These are phyloP conservation scores for Girardinichthys multiradiatus DNA, from an alignment of 2,113 vertebrate species.

Conservation along the genomic window DNA sequence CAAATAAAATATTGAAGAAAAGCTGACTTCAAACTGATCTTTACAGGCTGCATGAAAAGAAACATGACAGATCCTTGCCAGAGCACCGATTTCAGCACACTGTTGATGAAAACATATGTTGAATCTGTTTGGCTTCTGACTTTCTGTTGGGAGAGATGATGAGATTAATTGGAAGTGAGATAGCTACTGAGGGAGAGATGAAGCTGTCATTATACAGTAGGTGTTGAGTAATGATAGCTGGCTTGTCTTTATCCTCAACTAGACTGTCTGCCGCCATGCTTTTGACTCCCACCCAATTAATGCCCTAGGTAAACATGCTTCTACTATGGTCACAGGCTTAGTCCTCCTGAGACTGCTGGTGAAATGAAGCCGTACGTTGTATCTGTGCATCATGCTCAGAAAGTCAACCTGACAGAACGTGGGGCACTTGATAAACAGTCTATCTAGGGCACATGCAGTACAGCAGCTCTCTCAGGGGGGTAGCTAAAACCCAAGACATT, in stretches of 20 bases:
- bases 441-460: conserved; percentile 81
- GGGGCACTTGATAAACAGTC: conserved; percentile 82
- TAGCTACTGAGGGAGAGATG: conserved; percentile 74
- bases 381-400: conserved; percentile 77
- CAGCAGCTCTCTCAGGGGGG: conserved; percentile 72
- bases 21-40: conserved; percentile 11
- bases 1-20: not conserved
- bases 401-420: conserved; percentile 82
- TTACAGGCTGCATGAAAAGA: conserved; percentile 18
- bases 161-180: conserved; percentile 75
- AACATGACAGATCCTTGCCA: conserved; percentile 27
- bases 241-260: conserved; percentile 54
- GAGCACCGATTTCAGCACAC: conserved; percentile 35
- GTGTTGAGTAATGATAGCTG: conserved; percentile 75
- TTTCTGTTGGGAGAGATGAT: conserved; percentile 72
- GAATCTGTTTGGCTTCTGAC: conserved; percentile 68
- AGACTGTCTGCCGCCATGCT: conserved; percentile 38
- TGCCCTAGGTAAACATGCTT: conserved; percentile 74
- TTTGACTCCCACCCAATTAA: conserved; percentile 79
- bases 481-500: conserved; percentile 79
- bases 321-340: conserved; percentile 52
- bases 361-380: conserved; percentile 81
- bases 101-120: conserved; percentile 65
- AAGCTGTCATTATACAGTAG: conserved; percentile 76
- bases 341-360: conserved; percentile 67